Base-by-base conservation (phyloP, 2,888 invertebrate genomes). In the Tromatobia lineatoria region DNA sequence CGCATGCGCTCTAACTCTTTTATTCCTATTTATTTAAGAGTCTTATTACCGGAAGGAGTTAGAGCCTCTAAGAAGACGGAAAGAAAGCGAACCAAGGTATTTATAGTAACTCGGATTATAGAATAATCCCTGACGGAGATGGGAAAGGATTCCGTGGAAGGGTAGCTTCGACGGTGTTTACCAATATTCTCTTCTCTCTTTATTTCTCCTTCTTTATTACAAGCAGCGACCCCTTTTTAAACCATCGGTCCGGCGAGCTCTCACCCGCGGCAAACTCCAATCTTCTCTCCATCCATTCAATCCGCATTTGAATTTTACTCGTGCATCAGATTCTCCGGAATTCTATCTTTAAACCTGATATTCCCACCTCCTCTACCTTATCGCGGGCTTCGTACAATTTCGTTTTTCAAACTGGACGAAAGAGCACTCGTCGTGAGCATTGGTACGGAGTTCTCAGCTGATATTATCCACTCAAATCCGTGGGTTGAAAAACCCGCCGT, bases 21-120 rank as follows among this genome's bases (percentile, higher is more conserved):
- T 74, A 71, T 81, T 78, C 45, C 83, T 84, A 82, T 88, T 89
- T 88, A 87, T 86, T 87, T 87, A 87, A 87, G 88, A 76, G 89
- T 90, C 88, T 89, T 87, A 88, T 88, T 73, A 69, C 64, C 61
- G 47, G 69, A 64, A 83, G 83, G 80, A 83, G 88, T 87, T 90
- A 90, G 88, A 89, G 88, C 88, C 47, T 69, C 59, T 76, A 42
- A 18, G 23, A 76, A 82, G 83, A 25, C 83, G 80, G 83, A 85
- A 86, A 87, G 85, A 83, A 87, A 76, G 64, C 64, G 38, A 86
- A 88, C 88, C 85, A 87, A 88, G 90, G 91, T 92, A 93, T 93
- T 93, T 93, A 92, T 92, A 90, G 90, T 91, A n/a, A 91, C 91
- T 91, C 91, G 91, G 92, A 92, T 92, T 92, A 92, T 91, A 87